Conservation (phyloP, 2,797 vertebrate genomes). For the Helostoma temminkii region DNA sequence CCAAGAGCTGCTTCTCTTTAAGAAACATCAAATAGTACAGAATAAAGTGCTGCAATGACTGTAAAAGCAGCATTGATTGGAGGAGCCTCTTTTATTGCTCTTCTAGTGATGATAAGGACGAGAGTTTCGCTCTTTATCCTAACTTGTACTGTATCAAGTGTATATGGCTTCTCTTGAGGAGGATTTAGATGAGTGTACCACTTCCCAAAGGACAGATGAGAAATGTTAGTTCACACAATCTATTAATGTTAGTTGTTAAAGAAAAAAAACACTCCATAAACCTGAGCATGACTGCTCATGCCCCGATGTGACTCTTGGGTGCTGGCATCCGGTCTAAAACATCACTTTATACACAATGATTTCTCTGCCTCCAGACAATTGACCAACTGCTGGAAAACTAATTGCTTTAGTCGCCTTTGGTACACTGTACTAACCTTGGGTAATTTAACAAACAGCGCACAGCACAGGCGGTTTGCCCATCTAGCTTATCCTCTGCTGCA, state of each 20-base stretch:
- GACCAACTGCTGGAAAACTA: constrained; percentile 75
- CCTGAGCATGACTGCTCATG: constrained; percentile 18
- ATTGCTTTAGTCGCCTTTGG: constrained; percentile 71
- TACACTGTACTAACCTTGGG: constrained; percentile 69
- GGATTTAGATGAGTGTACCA: not conserved
- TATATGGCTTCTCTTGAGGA: constrained; percentile 4
- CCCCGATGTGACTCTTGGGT: constrained; percentile 51
- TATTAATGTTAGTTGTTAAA: constrained; percentile 2
- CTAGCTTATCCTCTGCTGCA: constrained; percentile 52
- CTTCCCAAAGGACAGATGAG: constrained; percentile 6
- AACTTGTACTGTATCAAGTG: constrained; percentile 9
- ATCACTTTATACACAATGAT: constrained; percentile 40
- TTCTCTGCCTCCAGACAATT: constrained; percentile 64
- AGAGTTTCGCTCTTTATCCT: constrained; percentile 13
- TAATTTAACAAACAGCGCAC: constrained; percentile 73
- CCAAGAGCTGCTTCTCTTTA: constrained; percentile 34
- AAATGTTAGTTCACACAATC: constrained; percentile 8
- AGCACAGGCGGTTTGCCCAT: constrained; percentile 50
- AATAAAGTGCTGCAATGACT: constrained; percentile 8
- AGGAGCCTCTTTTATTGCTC: constrained; percentile 18
- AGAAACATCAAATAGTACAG: constrained; percentile 43
- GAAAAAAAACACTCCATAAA: not conserved
- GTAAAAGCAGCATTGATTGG: constrained; percentile 34
- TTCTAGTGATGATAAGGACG: constrained; percentile 19
- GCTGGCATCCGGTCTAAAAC: constrained; percentile 50